Conservation (phyloP, 2,888 invertebrate species). For the Zaprionus obscuricornis region DNA sequence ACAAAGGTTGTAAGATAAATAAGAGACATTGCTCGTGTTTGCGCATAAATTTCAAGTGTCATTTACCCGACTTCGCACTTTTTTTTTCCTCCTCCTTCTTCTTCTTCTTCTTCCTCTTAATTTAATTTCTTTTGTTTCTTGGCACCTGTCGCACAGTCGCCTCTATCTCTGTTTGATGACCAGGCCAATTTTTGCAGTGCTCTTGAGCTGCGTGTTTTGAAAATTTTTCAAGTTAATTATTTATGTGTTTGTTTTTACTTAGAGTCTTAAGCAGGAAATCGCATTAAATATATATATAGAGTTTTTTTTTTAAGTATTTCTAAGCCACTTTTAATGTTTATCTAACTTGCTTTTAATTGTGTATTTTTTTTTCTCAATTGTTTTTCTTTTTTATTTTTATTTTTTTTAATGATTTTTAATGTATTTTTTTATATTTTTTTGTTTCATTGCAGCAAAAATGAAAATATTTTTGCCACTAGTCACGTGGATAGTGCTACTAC, state of each 20-base stretch:
- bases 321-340: constrained; percentile 22
- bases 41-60: constrained; percentile 76
- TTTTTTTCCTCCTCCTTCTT: constrained; percentile 8
- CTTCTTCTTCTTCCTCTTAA: constrained; percentile 22
- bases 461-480: constrained; percentile 96
- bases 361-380: too few species aligned
- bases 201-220: constrained; percentile 57
- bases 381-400: too few species aligned
- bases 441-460: constrained; percentile 93
- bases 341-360: constrained; percentile 56
- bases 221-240: constrained; percentile 72
- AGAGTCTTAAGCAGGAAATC: constrained; percentile 62
- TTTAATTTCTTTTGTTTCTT: constrained; percentile 50
- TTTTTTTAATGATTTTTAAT: constrained; percentile 54
- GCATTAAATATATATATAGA: constrained; percentile 37
- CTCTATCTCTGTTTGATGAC: constrained; percentile 52
- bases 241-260: constrained; percentile 43
- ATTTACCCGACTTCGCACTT: constrained; percentile 69
- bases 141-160: constrained; percentile 73
- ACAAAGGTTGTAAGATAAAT: constrained; percentile 6
- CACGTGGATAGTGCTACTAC: constrained; percentile 94
- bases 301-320: constrained; percentile 37
- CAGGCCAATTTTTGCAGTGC: constrained; percentile 63
- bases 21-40: constrained; percentile 52
- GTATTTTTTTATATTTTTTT: constrained; percentile 70